A percentile compares a stretch with the other conserved stretches of the same genome.
phyloP scores from a whole-genome alignment of 1,140 invertebrate genomes.

The Melanaphis sacchari region DNA sequence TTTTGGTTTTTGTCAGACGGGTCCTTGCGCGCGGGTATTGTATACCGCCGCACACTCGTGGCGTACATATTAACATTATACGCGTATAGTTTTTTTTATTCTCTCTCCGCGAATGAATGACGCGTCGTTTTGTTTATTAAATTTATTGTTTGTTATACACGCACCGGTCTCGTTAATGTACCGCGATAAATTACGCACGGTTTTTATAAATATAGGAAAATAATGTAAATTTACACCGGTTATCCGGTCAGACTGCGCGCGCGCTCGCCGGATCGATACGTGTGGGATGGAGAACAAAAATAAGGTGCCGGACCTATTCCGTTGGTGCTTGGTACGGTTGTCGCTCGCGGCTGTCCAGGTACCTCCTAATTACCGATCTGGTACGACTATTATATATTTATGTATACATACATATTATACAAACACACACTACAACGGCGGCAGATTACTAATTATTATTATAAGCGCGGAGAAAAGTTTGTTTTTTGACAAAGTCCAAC shows the following conservation, averaged over 20 bases:
- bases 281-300: constrained; percentile 11
- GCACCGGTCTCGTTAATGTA: constrained; percentile 48
- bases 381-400: not conserved
- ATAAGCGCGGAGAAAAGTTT: not conserved
- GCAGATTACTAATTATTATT: not conserved
- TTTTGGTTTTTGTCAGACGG: not conserved
- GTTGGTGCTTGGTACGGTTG: not conserved
- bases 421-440: not conserved
- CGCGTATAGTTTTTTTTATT: not conserved
- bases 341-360: constrained; percentile 39
- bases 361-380: not conserved
- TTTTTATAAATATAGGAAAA: constrained; percentile 50
- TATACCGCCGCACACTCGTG: not conserved
- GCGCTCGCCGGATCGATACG: constrained; percentile 16
- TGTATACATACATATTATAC: no score
- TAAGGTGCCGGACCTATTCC: constrained; percentile 47
- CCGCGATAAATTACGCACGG: constrained; percentile 41
- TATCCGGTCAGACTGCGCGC: constrained; percentile 38
- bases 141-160: constrained; percentile 43
- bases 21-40: not conserved
- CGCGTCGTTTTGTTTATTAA: constrained; percentile 53
- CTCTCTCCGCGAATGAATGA: not conserved
- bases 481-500: not conserved
- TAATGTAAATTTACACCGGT: constrained; percentile 56
- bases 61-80: not conserved